phyloP scores from a whole-genome alignment of 2,888 invertebrate genomes.

The Dromius quadrimaculatus region DNA sequence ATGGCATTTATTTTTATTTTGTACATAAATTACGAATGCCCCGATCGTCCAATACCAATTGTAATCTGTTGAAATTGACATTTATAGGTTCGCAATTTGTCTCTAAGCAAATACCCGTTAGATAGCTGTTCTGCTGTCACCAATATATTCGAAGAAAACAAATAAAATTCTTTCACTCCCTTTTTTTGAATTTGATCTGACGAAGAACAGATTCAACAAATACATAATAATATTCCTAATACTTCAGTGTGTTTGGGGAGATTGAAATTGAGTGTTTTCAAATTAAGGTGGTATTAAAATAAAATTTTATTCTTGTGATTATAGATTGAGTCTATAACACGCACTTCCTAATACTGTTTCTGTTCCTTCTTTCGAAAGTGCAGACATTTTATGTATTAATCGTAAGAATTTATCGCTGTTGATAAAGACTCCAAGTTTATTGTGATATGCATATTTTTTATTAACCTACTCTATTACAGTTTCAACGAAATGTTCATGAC shows the following conservation, averaged over 20 bases:
- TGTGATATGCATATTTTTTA: conserved; percentile 1
- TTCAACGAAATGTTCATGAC: neutral
- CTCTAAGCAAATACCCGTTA: conserved; percentile 17
- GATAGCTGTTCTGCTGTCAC: conserved; percentile 25
- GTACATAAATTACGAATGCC: conserved; percentile 22
- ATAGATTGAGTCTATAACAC: conserved; percentile 4
- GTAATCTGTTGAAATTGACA: conserved; percentile 26
- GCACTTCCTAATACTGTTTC: conserved; percentile 8
- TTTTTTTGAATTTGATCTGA: no score
- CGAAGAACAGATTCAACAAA: conserved; percentile 15
- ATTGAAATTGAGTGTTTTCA: conserved; percentile 22
- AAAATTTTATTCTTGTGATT: conserved; percentile 16
- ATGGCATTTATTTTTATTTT: conserved; percentile 26
- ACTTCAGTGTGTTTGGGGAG: neutral
- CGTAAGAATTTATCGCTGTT: neutral
- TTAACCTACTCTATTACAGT: neutral
- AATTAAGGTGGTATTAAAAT: conserved; percentile 26
- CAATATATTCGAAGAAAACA: conserved; percentile 30
- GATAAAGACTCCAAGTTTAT: conserved; percentile 8
- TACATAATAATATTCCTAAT: neutral
- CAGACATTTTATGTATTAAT: conserved; percentile 9
- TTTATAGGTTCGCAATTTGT: conserved; percentile 15
- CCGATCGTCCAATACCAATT: conserved; percentile 6
- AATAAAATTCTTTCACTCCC: conserved; percentile 9
- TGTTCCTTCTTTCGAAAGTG: neutral